These are phyloP conservation scores for Python bivittatus DNA, from an alignment of 2,113 vertebrate species.

Conservation along the genomic window DNA sequence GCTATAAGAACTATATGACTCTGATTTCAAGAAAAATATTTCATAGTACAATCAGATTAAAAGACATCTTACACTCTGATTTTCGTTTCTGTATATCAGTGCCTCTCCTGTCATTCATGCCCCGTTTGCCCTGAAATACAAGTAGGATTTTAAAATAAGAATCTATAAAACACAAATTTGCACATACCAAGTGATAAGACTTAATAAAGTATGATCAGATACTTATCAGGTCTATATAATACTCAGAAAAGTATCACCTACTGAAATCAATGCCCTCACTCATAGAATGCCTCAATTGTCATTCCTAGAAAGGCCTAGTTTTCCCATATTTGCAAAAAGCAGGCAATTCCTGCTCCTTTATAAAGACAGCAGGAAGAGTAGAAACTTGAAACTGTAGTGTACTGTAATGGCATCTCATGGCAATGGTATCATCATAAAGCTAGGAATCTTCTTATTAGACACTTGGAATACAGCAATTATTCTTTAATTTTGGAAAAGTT, in stretches of 20 bases:
- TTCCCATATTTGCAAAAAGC: not conserved
- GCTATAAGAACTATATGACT: not conserved
- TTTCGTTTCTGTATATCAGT: conserved; percentile 72
- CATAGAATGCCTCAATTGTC: not conserved
- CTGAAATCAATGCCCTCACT: not conserved
- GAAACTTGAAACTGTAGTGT: not conserved
- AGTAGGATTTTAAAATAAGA: conserved; percentile 57
- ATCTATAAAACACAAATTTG: conserved; percentile 20
- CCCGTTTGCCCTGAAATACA: conserved; percentile 76
- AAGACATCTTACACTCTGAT: conserved; percentile 68
- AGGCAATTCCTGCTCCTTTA: not conserved
- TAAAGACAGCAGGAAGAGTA: not conserved
- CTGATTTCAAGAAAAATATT: conserved; percentile 39
- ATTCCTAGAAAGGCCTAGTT: rapidly evolving
- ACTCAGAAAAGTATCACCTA: not conserved
- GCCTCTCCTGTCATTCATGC: conserved; percentile 75
- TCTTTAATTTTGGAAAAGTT: not conserved
- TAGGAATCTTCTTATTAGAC: not conserved
- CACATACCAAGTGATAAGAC: not conserved
- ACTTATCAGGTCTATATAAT: not conserved
- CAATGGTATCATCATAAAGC: not conserved
- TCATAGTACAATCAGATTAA: conserved; percentile 51
- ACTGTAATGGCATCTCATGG: not conserved
- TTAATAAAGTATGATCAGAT: not conserved
- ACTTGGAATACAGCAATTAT: not conserved